A percentile compares a stretch with the other conserved stretches of the same genome.
These are phyloP conservation scores for Distichodus sexfasciatus DNA, from an alignment of 2,797 vertebrate genomes.

Conservation along the genomic window DNA sequence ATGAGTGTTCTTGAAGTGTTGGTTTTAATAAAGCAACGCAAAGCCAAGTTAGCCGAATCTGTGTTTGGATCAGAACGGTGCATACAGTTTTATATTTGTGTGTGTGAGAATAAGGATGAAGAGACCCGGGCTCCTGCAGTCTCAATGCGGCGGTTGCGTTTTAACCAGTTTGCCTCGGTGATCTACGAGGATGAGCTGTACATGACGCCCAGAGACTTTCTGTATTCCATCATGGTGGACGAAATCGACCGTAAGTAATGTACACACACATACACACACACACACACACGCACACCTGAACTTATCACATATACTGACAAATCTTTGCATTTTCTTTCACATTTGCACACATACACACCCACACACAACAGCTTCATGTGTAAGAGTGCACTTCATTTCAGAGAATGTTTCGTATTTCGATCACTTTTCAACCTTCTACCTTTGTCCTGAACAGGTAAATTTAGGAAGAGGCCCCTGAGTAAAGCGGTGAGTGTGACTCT, in stretches of 20 bases:
- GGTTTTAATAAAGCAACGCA: too few species aligned
- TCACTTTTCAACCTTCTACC: background rate
- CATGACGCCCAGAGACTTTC: constrained; percentile 96
- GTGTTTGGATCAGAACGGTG: background rate
- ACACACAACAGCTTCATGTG: background rate
- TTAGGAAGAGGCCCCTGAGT: constrained; percentile 78
- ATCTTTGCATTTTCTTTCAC: background rate
- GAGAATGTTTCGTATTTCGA: background rate
- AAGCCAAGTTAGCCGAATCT: too few species aligned
- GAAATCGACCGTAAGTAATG: constrained; percentile 81
- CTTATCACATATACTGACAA: background rate
- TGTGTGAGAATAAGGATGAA: constrained; percentile 44
- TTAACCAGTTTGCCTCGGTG: constrained; percentile 88
- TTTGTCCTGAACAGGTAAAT: constrained; percentile 75
- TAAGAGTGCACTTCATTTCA: background rate
- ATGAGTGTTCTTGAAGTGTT: too few species aligned
- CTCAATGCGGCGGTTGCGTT: constrained; percentile 83
- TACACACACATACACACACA: background rate
- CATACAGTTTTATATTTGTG: too few species aligned
- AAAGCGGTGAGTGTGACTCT: constrained; percentile 73
- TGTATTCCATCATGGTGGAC: constrained; percentile 92
- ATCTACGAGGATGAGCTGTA: constrained; percentile 84
- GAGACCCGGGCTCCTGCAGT: constrained; percentile 32
- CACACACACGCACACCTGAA: background rate
- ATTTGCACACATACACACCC: background rate